Evolutionary conservation across 2,888 invertebrate species (phyloP), one percentile per base, ranked within the genome.

Genomic region (Lasioglossum oenotherae): DNA sequence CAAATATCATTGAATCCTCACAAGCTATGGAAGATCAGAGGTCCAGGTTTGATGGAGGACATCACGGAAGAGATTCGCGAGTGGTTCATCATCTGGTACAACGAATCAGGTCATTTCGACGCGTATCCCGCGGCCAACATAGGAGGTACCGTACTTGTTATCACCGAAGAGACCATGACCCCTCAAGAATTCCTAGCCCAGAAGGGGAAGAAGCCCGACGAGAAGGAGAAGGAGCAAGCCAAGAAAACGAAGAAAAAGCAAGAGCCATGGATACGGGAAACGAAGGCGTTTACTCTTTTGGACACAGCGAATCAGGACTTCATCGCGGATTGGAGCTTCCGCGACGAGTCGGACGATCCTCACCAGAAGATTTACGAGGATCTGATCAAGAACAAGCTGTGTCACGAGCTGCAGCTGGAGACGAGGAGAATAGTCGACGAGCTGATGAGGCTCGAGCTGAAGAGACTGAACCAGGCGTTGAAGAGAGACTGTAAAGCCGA

Each of bases 41-140:
- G 91, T 0, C 96, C 96, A 8, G 95, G 96, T 60, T 95, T 98
- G 87, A 96, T 97, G 95, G 98, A 98, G 92, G 97, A 97, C 90
- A 97, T 98, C 93, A 96, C 97, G 64, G 97, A 96, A 87, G 98
- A 98, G 95, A 96, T 98, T 81, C 96, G 97, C 82, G 96, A 97
- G 92, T 98, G 98, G 98, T 97, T 97, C 92, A 93, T 96, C 74
- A 95, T 96, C 80, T 98, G 97, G 97, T 97, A 97, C 95, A 94
- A 94, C 67, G 93, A 94, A 82, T 94, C 96, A 0, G 95, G 96
- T 44, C 95, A 96, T 74, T 98, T 98, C 93, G 98, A 98, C 85
- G 97, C 97, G 87, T 97, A 96, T 93, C 98, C 98, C 74, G 96
- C 96, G 85, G 96, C 96, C 57, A 96, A 97, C 57, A 96, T 97